A percentile compares a stretch with the other conserved stretches of the same genome.
These are phyloP conservation scores for Drosophila cardini DNA, from an alignment of 1,140 invertebrate genomes.

Conservation along the genomic window DNA sequence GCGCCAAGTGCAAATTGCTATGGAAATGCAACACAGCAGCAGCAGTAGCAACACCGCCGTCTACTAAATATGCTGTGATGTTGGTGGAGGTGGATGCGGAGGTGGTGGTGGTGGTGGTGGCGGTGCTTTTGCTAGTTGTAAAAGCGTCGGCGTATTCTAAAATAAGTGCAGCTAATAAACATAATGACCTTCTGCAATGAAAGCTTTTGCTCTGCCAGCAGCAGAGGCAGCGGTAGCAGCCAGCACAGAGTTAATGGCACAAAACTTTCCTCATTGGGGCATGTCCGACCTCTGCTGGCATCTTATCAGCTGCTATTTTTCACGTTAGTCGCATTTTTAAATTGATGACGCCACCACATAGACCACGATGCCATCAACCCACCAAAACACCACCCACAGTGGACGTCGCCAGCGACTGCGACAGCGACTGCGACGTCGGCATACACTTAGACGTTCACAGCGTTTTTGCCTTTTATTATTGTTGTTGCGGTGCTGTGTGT, in stretches of 20 bases:
- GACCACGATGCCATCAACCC: not conserved
- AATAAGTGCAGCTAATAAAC: conserved; percentile 69
- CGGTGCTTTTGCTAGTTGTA: not conserved
- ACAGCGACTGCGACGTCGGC: not conserved
- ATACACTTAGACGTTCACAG: conserved; percentile 39
- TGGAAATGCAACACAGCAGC: conserved; percentile 9
- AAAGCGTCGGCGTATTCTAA: conserved; percentile 33
- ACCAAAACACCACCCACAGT: not conserved
- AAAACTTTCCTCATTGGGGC: conserved; percentile 47
- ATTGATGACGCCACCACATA: conserved; percentile 71
- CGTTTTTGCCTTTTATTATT: conserved; percentile 52
- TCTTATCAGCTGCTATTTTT: conserved; percentile 61
- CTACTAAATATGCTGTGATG: not conserved
- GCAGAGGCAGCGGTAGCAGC: no score
- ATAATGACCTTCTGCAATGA: conserved; percentile 67
- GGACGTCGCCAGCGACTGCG: conserved; percentile 2
- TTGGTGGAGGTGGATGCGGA: not conserved
- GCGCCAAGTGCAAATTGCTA: conserved; percentile 61
- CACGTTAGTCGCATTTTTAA: conserved; percentile 55
- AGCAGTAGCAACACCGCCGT: not conserved
- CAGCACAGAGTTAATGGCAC: conserved; percentile 50
- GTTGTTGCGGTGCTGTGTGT: conserved; percentile 26
- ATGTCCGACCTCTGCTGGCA: conserved; percentile 27
- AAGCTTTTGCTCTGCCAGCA: conserved; percentile 6
- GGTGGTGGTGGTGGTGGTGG: not conserved